phyloP scores from a whole-genome alignment of 1,140 invertebrate genomes.

The Acarapis woodi region DNA sequence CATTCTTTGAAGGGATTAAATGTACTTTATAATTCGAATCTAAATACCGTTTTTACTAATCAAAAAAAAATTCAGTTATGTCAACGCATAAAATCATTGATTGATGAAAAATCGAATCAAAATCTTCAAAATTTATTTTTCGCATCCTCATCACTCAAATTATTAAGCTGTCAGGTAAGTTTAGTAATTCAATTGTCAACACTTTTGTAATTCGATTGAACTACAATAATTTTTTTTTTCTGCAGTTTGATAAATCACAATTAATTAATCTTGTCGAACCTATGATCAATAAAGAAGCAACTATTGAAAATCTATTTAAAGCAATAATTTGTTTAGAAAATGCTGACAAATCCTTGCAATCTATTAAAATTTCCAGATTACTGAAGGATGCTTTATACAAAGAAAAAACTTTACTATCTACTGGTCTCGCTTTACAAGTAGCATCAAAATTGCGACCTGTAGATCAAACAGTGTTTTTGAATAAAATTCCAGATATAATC shows the following conservation, averaged over 20 bases:
- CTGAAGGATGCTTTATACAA: conserved; percentile 36
- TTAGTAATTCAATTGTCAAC: conserved; percentile 10
- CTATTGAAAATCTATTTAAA: conserved; percentile 17
- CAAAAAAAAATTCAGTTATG: background rate
- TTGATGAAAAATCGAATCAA: conserved; percentile 1
- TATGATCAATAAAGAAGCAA: conserved; percentile 17
- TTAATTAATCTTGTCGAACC: conserved; percentile 20
- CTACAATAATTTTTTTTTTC: conserved; percentile 15
- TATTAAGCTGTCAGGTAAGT: conserved; percentile 19
- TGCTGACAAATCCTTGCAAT: conserved; percentile 18
- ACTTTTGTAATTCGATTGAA: conserved; percentile 6
- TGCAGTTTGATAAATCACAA: conserved; percentile 15
- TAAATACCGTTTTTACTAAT: background rate
- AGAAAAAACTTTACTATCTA: conserved; percentile 24
- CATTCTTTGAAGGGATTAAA: background rate
- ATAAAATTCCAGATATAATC: conserved; percentile 60
- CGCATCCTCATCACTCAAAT: conserved; percentile 22
- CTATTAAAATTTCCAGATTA: conserved; percentile 27
- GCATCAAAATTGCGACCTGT: conserved; percentile 28
- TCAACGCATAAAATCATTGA: background rate
- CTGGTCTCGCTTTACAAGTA: conserved; percentile 32
- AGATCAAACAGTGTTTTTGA: conserved; percentile 28
- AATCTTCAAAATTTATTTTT: conserved; percentile 24
- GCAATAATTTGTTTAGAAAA: conserved; percentile 18
- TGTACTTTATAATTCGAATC: background rate